Conservation (phyloP, 2,888 invertebrate species). For the Dicranocentrus wangi region DNA sequence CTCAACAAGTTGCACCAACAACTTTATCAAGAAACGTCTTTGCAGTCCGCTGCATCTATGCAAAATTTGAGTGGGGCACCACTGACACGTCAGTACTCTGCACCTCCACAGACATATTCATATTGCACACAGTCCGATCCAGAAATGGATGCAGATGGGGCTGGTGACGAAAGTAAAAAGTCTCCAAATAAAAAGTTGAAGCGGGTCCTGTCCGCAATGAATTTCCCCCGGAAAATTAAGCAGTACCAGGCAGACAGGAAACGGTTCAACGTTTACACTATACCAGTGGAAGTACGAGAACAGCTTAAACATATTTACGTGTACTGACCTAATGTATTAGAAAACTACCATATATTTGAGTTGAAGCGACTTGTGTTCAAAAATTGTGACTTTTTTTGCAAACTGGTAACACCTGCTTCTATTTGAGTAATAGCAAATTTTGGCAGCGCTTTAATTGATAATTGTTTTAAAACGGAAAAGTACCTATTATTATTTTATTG, state of each 20-base stretch:
- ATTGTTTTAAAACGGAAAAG: too few relatives aligned
- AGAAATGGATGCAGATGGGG: constrained; percentile 22
- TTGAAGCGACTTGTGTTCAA: background rate
- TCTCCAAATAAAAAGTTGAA: constrained; percentile 54
- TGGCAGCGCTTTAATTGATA: background rate
- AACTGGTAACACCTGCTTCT: too few relatives aligned
- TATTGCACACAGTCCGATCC: constrained; percentile 41
- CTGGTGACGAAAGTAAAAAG: constrained; percentile 41
- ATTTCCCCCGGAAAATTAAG: constrained; percentile 69
- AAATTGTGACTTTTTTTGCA: background rate
- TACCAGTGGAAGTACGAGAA: constrained; percentile 71
- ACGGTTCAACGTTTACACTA: constrained; percentile 70
- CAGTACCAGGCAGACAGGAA: constrained; percentile 69
- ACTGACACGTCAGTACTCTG: constrained; percentile 18
- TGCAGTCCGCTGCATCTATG: constrained; percentile 42
- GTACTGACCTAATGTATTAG: constrained; percentile 45
- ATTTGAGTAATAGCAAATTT: too few relatives aligned
- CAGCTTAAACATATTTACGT: constrained; percentile 72
- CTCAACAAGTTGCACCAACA: constrained; percentile 62
- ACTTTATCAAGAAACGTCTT: constrained; percentile 50
- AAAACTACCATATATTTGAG: too few relatives aligned
- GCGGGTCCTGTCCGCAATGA: constrained; percentile 64
- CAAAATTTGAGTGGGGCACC: constrained; percentile 35
- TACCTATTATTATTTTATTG: too few relatives aligned
- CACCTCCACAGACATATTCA: background rate